Conservation (phyloP, 2,888 invertebrate species). For the Ichneumoninae sp. region DNA sequence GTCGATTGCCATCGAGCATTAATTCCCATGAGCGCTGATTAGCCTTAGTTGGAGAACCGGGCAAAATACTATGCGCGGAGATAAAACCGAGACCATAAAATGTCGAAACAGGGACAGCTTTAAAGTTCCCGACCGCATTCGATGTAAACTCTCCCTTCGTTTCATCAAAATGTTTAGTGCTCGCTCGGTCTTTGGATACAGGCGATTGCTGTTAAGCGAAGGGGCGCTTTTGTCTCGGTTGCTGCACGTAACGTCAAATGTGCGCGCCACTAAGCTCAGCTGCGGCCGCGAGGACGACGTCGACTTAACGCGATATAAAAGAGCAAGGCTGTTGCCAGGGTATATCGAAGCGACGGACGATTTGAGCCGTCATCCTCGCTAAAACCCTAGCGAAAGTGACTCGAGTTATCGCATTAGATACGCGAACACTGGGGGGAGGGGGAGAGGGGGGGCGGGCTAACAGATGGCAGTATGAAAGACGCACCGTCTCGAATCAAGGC, state of each 20-base stretch:
- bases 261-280: not conserved
- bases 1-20: conserved; percentile 1
- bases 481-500: conserved; percentile 53
- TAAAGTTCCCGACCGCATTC: not conserved
- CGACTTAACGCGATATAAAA: conserved; percentile 49
- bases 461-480: conserved; percentile 10
- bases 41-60: not conserved
- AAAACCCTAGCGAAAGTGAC: conserved; percentile 60
- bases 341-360: conserved; percentile 15
- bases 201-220: conserved; percentile 3
- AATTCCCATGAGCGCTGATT: not conserved
- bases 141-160: not conserved
- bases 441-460: too few species aligned
- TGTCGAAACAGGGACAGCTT: not conserved
- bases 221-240: not conserved
- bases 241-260: conserved; percentile 3
- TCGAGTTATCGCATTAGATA: conserved; percentile 56
- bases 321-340: not conserved
- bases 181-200: not conserved
- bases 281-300: conserved; percentile 21
- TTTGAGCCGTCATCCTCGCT: conserved; percentile 37
- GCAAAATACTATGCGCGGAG: not conserved
- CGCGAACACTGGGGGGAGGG: not conserved
- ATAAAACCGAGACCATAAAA: conserved; percentile 6
- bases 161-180: conserved; percentile 15